phyloP scores from a whole-genome alignment of 1,140 invertebrate species.

The Maconellicoccus hirsutus region DNA sequence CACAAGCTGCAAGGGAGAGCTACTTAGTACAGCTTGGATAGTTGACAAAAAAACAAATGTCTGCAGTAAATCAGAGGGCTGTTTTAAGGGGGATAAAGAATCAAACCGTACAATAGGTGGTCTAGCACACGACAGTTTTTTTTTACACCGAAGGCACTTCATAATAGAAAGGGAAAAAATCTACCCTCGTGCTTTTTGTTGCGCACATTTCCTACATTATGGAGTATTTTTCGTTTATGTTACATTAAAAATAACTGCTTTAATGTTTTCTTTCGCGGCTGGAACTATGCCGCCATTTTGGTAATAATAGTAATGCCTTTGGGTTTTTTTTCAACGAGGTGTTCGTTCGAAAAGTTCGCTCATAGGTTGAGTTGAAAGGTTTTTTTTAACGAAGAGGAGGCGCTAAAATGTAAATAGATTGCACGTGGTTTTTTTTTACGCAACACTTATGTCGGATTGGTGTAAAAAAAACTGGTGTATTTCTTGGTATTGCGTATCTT shows the following conservation, averaged over 20 bases:
- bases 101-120: constrained; percentile 18
- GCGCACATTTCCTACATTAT: constrained; percentile 17
- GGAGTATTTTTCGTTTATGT: constrained; percentile 21
- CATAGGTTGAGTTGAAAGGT: too few species aligned
- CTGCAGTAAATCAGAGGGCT: constrained; percentile 20
- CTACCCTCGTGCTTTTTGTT: not conserved
- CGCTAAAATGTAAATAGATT: too few species aligned
- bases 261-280: not conserved
- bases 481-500: too few species aligned
- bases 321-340: too few species aligned
- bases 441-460: too few species aligned
- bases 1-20: constrained; percentile 14
- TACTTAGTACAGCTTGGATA: constrained; percentile 20
- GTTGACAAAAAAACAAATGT: constrained; percentile 22
- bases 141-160: constrained; percentile 18
- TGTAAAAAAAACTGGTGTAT: too few species aligned
- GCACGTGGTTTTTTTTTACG: too few species aligned
- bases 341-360: too few species aligned
- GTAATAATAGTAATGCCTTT: not conserved
- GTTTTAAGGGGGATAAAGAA: constrained; percentile 21
- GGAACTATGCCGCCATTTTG: constrained; percentile 10
- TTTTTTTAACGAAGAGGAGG: too few species aligned
- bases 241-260: constrained; percentile 18
- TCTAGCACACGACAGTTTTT: constrained; percentile 21
- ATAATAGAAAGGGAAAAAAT: constrained; percentile 21